Base-by-base conservation (phyloP, 1,140 invertebrate species). In the Macrotrachela quadricornifera region DNA sequence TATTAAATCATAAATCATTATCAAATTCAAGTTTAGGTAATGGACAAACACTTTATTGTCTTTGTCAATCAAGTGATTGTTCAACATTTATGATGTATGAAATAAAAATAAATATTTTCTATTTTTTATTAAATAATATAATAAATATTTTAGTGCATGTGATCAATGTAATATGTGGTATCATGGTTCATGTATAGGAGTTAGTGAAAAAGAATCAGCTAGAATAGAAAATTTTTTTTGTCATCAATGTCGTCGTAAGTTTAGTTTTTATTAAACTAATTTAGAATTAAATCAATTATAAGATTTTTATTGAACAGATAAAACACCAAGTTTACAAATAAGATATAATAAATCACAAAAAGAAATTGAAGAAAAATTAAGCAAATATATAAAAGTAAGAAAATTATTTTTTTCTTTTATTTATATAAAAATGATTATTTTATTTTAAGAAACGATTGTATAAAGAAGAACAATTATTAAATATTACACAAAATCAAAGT, bases 81-180 rank as follows among this genome's bases (percentile, higher is more conserved):
- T 83, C 81, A 9, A 73, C 86, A 36, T 94, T 95, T 71, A 95
- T 95, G 88, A 94, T 94, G 82, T 86, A 71, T 78, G 77, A 72
- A 52, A 48, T 14, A 15, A 12, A 36, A 48, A 37, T n/a, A n/a
- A n/a, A n/a, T n/a, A n/a, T n/a, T n/a, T n/a, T n/a, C n/a, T n/a
- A n/a, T n/a, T n/a, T n/a, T n/a, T n/a, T n/a, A n/a, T n/a, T n/a
- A n/a, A n/a, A n/a, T n/a, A n/a, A n/a, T n/a, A n/a, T n/a, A 48
- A 15, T 42, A 14, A 21, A 51, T 50, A n/a, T 60, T 64, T 12
- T 57, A 82, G 82, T 69, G 85, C 82, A 44, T 95, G 90, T 73
- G 91, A 95, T 71, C 77, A 82, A 37, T 96, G 91, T 70, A 85
- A 95, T 68, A 87, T 94, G 72, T 96, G 91, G 90, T 96, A 90